Evolutionary conservation across 1,140 invertebrate species (phyloP).

Genomic region (Thaumatotibia leucotreta): DNA sequence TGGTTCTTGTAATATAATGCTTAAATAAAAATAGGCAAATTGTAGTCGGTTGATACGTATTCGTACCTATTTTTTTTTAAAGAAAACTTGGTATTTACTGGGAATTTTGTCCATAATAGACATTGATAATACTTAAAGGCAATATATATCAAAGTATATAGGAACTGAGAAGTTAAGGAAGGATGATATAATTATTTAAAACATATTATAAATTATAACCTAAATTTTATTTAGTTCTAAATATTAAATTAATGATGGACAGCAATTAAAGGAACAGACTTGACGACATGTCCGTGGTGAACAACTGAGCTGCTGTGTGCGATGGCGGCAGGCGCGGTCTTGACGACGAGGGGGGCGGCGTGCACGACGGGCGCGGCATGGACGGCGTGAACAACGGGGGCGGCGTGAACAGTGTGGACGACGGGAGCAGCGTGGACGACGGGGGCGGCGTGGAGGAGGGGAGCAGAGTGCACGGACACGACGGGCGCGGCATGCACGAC

Average conservation of each 20-base stretch:
- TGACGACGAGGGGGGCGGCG: slow-evolving; percentile 61
- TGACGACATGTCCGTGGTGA: slow-evolving; percentile 73
- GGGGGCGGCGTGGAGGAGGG: slow-evolving; percentile 47
- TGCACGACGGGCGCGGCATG: slow-evolving; percentile 60
- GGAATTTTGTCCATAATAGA: too few relatives aligned
- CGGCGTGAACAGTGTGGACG: slow-evolving; percentile 58
- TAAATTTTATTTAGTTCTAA: slow-evolving; percentile 15
- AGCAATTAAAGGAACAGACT: slow-evolving; percentile 74
- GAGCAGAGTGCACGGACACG: slow-evolving; percentile 27
- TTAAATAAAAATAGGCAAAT: too few relatives aligned
- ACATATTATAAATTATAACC: background rate
- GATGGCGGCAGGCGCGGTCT: slow-evolving; percentile 56
- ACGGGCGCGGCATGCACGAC: slow-evolving; percentile 59
- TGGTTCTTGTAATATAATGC: too few relatives aligned
- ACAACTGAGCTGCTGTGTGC: slow-evolving; percentile 59
- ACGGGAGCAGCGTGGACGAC: slow-evolving; percentile 55
- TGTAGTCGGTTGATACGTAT: too few relatives aligned
- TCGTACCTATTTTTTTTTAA: too few relatives aligned
- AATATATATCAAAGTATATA: too few relatives aligned
- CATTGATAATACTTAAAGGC: too few relatives aligned
- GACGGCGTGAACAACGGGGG: slow-evolving; percentile 56
- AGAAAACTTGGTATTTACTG: too few relatives aligned
- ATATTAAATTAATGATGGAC: slow-evolving; percentile 50
- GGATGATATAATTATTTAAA: background rate
- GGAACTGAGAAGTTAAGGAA: too few relatives aligned